Base-by-base conservation (phyloP, 2,797 vertebrate genomes). In the Xerus rutilus region DNA sequence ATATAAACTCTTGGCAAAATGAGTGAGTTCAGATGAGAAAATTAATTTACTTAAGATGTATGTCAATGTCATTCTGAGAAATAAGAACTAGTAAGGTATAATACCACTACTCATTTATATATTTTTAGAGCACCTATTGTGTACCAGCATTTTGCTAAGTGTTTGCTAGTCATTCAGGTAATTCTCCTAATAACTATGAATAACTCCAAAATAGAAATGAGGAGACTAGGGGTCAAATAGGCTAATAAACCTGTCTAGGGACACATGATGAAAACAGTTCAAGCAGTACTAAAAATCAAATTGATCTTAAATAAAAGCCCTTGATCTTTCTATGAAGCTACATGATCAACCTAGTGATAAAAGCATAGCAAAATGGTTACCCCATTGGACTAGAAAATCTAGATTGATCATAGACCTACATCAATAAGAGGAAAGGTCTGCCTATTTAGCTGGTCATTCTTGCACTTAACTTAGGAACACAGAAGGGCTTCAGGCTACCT, bases 101-200 rank as follows among this genome's bases (percentile, higher is more conserved):
- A 57, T 57, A 43, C 4, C 47, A 10, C 25, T 13, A 89, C 15
- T 43, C 12, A 64, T 57, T 39, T 89, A 77, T 23, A 43, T 4
- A 47, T 91, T 67, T 79, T 43, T 74, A 35, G 23, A 79, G 21
- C 85, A 79, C 14, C 43, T 74, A 47, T 32, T 78, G 35, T 79
- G n/a, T 86, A 59, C 39, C 30, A 87, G 43, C 82, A 77, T 10
- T 79, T 28, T 69, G 67, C 17, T 74, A 45, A 28, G 1, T 18
- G 62, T 86, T 94, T 88, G 28, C 23, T 88, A 65, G 65, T 43
- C 62, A 67, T 39, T 85, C 14, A 85, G 79, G 89, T 88, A 78
- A 73, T 72, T 92, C 84, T 72, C 49, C 72, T 72, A 91, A n/a
- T 15, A 81, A 83, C 28, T 52, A 70, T 25, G 64, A 65, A 32